These are phyloP conservation scores for Erebia epiphron DNA, from an alignment of 2,888 invertebrate species.

Conservation along the genomic window DNA sequence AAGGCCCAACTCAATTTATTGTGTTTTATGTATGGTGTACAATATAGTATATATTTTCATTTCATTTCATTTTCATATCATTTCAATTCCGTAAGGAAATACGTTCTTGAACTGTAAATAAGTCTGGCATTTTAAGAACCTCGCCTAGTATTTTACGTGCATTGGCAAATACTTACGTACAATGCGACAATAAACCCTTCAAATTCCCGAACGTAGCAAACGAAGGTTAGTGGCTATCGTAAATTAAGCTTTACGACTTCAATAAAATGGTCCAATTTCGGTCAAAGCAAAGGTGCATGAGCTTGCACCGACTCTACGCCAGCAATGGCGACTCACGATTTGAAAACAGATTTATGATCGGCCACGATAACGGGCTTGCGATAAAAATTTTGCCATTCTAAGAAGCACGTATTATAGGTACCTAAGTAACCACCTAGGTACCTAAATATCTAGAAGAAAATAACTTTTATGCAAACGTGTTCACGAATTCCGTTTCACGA, in stretches of 20 bases:
- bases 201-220: slow-evolving; percentile 64
- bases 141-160: slow-evolving; percentile 78
- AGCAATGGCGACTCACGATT: slow-evolving; percentile 77
- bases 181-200: slow-evolving; percentile 73
- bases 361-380: slow-evolving; percentile 80
- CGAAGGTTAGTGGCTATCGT: slow-evolving; percentile 54
- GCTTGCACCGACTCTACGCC: slow-evolving; percentile 58
- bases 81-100: slow-evolving; percentile 34
- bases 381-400: slow-evolving; percentile 78
- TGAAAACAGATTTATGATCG: slow-evolving; percentile 83
- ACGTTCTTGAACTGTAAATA: slow-evolving; percentile 72
- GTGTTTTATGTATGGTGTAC: too few relatives aligned
- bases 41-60: too few relatives aligned
- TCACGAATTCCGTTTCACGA: slow-evolving; percentile 53
- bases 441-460: slow-evolving; percentile 41
- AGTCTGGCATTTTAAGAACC: slow-evolving; percentile 77
- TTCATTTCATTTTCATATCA: too few relatives aligned
- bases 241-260: slow-evolving; percentile 68
- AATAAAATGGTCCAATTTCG: slow-evolving; percentile 59
- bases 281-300: slow-evolving; percentile 54
- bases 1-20: slow-evolving; percentile 21
- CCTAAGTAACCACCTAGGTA: slow-evolving; percentile 25
- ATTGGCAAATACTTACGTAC: slow-evolving; percentile 81
- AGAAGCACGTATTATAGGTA: slow-evolving; percentile 48
- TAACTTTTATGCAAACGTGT: slow-evolving; percentile 52